Percentiles rank a stretch among this genome's conserved stretches.
phyloP scores from a whole-genome alignment of 1,140 invertebrate species.

The Metaphire vulgaris region DNA sequence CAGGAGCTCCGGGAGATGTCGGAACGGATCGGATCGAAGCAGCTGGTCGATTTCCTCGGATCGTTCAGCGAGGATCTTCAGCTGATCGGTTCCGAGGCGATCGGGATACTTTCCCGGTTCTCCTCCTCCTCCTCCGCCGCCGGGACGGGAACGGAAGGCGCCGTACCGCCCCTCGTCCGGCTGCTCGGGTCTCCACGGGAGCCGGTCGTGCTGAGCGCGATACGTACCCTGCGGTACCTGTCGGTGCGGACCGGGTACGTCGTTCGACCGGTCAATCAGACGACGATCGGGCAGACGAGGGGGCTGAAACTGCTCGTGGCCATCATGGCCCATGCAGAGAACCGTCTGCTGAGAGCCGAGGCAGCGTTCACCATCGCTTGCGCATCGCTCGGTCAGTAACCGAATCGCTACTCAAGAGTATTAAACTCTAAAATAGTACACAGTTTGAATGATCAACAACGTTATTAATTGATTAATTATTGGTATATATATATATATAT shows the following conservation, averaged over 20 bases:
- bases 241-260: constrained; percentile 49
- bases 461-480: too few species aligned
- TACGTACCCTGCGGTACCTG: constrained; percentile 43
- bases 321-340: not conserved
- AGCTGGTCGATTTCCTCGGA: constrained; percentile 44
- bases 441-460: too few species aligned
- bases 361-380: not conserved
- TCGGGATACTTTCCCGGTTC: constrained; percentile 41
- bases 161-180: constrained; percentile 35
- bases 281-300: constrained; percentile 33
- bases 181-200: constrained; percentile 43
- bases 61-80: constrained; percentile 40
- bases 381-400: not conserved
- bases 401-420: too few species aligned
- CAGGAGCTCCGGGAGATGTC: not conserved
- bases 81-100: constrained; percentile 47
- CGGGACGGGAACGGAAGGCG: not conserved
- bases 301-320: constrained; percentile 6
- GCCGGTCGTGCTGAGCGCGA: constrained; percentile 46
- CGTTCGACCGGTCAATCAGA: constrained; percentile 44
- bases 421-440: too few species aligned
- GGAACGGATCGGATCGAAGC: constrained; percentile 31
- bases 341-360: not conserved
- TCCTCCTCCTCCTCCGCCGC: not conserved
- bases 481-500: not conserved